Evolutionary conservation across 2,113 vertebrate genomes (phyloP).

Genomic region (Ceyx melanurus): DNA sequence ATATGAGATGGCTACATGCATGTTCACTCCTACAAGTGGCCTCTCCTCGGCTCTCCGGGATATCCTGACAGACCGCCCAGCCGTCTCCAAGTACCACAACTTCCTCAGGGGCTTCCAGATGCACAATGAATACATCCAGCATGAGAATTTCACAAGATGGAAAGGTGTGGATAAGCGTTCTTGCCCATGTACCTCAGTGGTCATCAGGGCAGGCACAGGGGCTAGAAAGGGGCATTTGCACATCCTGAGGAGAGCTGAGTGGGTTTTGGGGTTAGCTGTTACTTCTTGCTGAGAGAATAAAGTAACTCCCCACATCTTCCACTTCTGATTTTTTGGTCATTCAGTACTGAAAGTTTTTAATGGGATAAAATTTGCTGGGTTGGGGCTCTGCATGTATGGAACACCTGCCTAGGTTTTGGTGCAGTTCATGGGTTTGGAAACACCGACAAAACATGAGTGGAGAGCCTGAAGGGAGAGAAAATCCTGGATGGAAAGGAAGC

Average conservation of each 20-base stretch:
- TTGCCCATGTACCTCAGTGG: accelerated
- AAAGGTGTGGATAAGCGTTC: slow-evolving; percentile 67
- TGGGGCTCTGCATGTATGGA: neutral
- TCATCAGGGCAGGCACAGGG: accelerated
- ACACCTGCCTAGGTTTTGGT: neutral
- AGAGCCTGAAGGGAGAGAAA: neutral
- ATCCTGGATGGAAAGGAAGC: neutral
- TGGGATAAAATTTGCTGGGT: neutral
- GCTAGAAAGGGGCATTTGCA: accelerated
- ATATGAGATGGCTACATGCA: slow-evolving; percentile 66
- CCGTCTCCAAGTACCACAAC: slow-evolving; percentile 78
- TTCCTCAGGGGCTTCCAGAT: slow-evolving; percentile 78
- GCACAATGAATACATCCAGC: slow-evolving; percentile 73
- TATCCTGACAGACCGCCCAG: slow-evolving; percentile 72
- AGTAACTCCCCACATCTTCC: neutral
- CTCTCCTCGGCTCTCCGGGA: slow-evolving; percentile 69
- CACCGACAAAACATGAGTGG: neutral
- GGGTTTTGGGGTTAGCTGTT: neutral
- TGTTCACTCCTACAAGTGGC: slow-evolving; percentile 67
- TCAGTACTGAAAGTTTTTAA: neutral
- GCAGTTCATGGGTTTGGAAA: neutral
- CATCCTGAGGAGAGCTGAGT: neutral
- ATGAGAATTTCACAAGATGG: slow-evolving; percentile 71
- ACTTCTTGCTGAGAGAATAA: neutral
- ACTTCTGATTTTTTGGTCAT: accelerated